Base-by-base conservation (phyloP, 2,888 invertebrate genomes). In the Eurytoma adleriae region DNA sequence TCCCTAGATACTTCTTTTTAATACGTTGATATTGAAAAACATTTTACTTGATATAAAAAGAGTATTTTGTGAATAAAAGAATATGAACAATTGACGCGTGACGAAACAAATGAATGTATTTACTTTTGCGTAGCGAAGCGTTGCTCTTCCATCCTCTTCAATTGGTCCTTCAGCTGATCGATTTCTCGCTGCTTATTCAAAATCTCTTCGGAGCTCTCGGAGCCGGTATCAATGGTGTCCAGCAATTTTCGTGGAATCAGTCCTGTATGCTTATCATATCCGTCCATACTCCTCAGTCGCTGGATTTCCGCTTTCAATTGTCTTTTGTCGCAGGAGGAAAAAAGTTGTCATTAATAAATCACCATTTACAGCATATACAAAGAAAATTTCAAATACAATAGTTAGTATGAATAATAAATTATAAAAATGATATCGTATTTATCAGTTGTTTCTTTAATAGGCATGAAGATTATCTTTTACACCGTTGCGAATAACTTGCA, bases 301-400 rank as follows among this genome's bases (percentile, higher is more conserved):
- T 94, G 93, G 54, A 96, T 94, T 91, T 95, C 95, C 0, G 93
- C 93, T 81, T 94, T 92, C 78, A 96, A 89, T 87, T 95, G 95
- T 84, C 91, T 89, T 24, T 24, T 40, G 84, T 52, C 12, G 27
- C 10, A 10, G 24, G 54, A 71, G 1, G 4, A 59, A 57, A 79
- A 40, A 10, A 7, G 10, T 40, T 40, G 40, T 10, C 1, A 40
- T 40, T 40, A 40, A 40, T 40, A 24, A 24, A 74, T 56, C 27
- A 40, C 30, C 14, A 62, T 62, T 14, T 40, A 13, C 54, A 40
- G 10, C 0, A 7, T 10, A 40, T 40, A 40, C 7, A 40, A 40
- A 40, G 10, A 40, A 40, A 1, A 10, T 61, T 27, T 13, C 61
- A 13, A 14, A 24, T 24, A 14, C 3, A 14, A 24, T 24, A 61